phyloP scores from a whole-genome alignment of 2,797 vertebrate genomes.

The Schizopygopsis malacanthus region DNA sequence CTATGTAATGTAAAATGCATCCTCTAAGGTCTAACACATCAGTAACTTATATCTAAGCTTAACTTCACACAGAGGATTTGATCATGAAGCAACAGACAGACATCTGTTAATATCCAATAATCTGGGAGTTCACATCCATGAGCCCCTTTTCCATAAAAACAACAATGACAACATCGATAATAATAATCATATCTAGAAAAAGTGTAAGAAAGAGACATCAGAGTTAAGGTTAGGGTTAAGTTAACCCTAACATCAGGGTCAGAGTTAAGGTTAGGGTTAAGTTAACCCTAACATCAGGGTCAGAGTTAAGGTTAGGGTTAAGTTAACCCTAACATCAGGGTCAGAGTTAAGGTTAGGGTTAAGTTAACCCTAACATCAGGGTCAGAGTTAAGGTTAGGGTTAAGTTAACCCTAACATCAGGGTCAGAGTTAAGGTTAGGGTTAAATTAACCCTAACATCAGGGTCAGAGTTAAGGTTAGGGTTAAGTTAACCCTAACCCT shows the following conservation, averaged over 20 bases:
- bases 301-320: constrained; percentile 21
- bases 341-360: no score
- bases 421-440: constrained; percentile 17
- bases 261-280: no score
- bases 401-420: background rate
- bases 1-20: constrained; percentile 58
- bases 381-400: constrained; percentile 19
- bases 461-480: no score
- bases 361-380: background rate
- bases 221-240: constrained; percentile 13
- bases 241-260: background rate
- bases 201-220: constrained; percentile 37
- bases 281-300: background rate
- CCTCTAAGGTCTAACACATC: constrained; percentile 61
- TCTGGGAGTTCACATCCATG: constrained; percentile 18
- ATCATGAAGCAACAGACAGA: constrained; percentile 59
- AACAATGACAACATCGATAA: constrained; percentile 30
- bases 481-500: background rate
- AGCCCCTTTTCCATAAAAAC: constrained; percentile 46
- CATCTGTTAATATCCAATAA: constrained; percentile 26
- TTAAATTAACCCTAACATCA: background rate
- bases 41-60: constrained; percentile 69
- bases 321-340: background rate
- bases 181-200: constrained; percentile 46
- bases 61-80: constrained; percentile 36